Evolutionary conservation across 2,113 vertebrate species (phyloP).

Genomic region (Cavia aperea): DNA sequence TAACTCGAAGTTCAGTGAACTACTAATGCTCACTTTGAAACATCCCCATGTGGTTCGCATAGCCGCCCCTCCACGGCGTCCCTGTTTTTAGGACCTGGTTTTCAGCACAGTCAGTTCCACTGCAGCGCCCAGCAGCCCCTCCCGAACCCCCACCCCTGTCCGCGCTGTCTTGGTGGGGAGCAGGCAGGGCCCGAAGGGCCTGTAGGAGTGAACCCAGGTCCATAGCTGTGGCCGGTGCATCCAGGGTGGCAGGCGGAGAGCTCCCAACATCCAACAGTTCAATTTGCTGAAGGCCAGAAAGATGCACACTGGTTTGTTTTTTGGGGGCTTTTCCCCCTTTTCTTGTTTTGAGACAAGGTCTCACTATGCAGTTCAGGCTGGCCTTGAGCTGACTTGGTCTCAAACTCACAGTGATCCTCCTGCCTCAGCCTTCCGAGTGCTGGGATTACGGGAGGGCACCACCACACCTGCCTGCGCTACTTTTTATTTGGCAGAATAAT

Average conservation of each 20-base stretch:
- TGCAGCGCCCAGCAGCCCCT: not conserved
- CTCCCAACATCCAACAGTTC: not conserved
- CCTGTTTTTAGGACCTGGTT: constrained; percentile 23
- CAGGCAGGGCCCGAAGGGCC: not conserved
- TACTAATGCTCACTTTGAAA: constrained; percentile 56
- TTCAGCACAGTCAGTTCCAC: not conserved
- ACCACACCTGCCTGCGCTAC: too few relatives aligned
- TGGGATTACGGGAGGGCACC: too few relatives aligned
- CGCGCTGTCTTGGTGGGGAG: too few relatives aligned
- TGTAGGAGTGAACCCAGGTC: rapidly evolving
- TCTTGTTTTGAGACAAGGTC: too few relatives aligned
- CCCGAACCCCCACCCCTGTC: too few relatives aligned
- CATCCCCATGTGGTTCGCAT: constrained; percentile 44
- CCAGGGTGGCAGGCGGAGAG: not conserved
- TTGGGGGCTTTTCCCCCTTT: too few relatives aligned
- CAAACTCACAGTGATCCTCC: too few relatives aligned
- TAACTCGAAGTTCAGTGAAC: constrained; percentile 65
- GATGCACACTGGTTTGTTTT: not conserved
- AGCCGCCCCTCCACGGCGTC: not conserved
- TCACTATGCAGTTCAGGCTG: too few relatives aligned
- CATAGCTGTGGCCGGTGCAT: not conserved
- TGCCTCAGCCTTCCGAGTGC: too few relatives aligned
- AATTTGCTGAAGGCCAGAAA: not conserved
- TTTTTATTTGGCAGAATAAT: not conserved
- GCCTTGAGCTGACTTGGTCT: too few relatives aligned